Conservation (phyloP, 2,797 vertebrate genomes). For the Cuculus canorus region DNA sequence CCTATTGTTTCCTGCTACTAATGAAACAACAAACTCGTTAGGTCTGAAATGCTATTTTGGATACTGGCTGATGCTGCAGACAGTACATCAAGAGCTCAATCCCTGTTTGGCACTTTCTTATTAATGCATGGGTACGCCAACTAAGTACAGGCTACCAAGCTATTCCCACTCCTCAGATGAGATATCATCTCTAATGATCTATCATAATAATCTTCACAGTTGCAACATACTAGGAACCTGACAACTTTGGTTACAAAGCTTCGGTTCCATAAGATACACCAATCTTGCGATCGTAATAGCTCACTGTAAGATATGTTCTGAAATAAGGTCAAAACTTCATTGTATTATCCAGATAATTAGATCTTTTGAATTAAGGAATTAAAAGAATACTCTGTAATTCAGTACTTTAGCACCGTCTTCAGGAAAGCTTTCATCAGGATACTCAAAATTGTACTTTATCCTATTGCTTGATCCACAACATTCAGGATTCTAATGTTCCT, state of each 20-base stretch:
- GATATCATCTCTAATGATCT: not conserved
- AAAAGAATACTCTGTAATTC: not conserved
- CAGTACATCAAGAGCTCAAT: not conserved
- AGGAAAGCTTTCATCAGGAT: not conserved
- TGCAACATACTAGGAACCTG: not conserved
- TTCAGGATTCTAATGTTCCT: not conserved
- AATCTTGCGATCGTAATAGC: fast-evolving
- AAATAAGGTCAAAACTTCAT: not conserved
- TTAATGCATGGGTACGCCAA: not conserved
- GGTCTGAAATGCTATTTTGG: not conserved
- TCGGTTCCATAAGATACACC: not conserved
- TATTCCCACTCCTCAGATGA: not conserved
- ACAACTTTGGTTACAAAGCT: not conserved
- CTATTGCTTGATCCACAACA: not conserved
- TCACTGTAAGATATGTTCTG: fast-evolving
- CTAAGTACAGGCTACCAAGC: not conserved
- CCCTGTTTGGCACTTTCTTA: not conserved
- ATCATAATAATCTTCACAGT: not conserved
- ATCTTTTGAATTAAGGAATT: not conserved
- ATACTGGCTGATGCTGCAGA: not conserved
- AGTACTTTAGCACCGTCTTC: not conserved
- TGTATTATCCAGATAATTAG: not conserved
- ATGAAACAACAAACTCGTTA: not conserved
- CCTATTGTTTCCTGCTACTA: not conserved
- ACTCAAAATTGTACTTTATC: not conserved